These are phyloP conservation scores for Armadillidium nasatum DNA, from an alignment of 1,140 invertebrate species.

Conservation along the genomic window DNA sequence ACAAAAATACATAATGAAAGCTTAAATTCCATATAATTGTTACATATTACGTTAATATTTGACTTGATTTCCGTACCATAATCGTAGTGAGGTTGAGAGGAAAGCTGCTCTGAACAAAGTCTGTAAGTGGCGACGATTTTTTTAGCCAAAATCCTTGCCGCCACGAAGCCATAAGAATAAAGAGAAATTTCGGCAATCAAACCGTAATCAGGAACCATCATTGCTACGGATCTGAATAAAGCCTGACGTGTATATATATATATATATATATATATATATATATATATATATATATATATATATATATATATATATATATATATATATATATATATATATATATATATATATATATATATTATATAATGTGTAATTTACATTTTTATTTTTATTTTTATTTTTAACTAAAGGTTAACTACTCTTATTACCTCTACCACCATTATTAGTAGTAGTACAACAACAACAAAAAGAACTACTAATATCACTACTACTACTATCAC, in stretches of 20 bases:
- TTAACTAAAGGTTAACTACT: too few relatives aligned
- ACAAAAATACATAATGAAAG: too few relatives aligned
- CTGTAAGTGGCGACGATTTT: constrained; percentile 93
- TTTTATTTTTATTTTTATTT: too few relatives aligned
- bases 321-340: too few relatives aligned
- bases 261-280: neutral
- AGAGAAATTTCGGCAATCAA: constrained; percentile 90
- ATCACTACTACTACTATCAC: too few relatives aligned
- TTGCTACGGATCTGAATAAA: constrained; percentile 88
- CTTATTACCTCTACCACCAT: too few relatives aligned
- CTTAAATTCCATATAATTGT: too few relatives aligned
- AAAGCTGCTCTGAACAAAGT: constrained; percentile 89
- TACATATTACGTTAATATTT: neutral
- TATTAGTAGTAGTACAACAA: too few relatives aligned
- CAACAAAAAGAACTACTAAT: too few relatives aligned
- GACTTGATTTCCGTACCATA: constrained; percentile 63
- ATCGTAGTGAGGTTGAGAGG: constrained; percentile 92
- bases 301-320: constrained; percentile 17
- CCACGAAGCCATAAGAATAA: constrained; percentile 89
- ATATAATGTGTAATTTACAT: too few relatives aligned
- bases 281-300: constrained; percentile 15
- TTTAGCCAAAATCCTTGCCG: constrained; percentile 76
- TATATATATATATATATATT: too few relatives aligned
- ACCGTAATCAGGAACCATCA: constrained; percentile 97
- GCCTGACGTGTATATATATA: constrained; percentile 56